Evolutionary conservation across 2,797 vertebrate species (phyloP), one percentile per base, ranked within the genome.

Genomic region (Cheirogaleus major): DNA sequence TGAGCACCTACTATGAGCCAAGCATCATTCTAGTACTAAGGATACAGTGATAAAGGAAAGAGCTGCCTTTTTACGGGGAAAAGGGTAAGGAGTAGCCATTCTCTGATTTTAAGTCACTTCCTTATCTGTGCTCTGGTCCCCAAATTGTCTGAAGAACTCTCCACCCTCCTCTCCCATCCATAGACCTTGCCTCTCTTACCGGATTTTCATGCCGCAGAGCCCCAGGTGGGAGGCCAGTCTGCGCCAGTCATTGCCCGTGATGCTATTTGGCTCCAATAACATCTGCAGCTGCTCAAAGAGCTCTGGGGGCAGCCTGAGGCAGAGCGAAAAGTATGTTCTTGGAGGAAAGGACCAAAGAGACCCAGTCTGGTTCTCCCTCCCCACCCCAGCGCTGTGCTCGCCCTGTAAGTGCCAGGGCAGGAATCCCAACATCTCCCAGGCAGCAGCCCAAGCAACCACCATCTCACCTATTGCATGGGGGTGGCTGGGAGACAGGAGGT

Each of bases 401-500:
- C 17, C n/a, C 83, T 83, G 9, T 4, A 43, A 50, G 52, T 27
- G 9, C 45, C 27, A 1, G 63, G 5, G 5, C 22, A 43, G 55
- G 38, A 76, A 12, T 78, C 73, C 32, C 80, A 27, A 82, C 22
- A 63, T 14, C n/a, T 55, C 32, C 20, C 50, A 10, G 25, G 4
- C 15, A 72, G 55, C 65, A 70, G 30, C 83, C 43, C 43, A 14
- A 5, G 22, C 32, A 35, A 67, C 45, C 43, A 32, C 63, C 52
- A 9, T 35, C 91, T 97, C 89, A 98, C 97, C 97, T 97, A 22
- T 98, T 98, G 86, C 98, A 97, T 0, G 81, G 69, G 4, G 96
- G 61, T 0, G 89, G 73, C 81, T 97, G 96, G 59, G 61, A n/a
- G 38, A 92, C 81, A 27, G 96, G 73, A 45, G 98, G 95, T 0